phyloP scores from a whole-genome alignment of 92 coral and sea anemone species.

The Pocillopora grandis region DNA sequence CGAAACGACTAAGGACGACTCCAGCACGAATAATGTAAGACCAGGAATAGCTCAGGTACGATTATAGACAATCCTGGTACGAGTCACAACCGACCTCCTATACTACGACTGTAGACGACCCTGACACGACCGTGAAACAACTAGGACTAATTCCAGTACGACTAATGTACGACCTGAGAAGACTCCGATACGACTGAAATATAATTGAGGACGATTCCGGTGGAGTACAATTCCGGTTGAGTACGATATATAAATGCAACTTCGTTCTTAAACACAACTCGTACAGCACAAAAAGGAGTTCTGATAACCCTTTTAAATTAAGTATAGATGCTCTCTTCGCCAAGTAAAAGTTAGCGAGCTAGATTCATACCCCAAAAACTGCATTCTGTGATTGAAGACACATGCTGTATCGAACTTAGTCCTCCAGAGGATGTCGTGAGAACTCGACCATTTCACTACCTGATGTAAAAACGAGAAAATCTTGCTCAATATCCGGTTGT shows the following conservation, averaged over 20 bases:
- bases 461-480: neutral
- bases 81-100: neutral
- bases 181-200: neutral
- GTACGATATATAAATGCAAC: no score
- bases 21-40: neutral
- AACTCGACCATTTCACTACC: constrained; percentile 79
- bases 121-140: neutral
- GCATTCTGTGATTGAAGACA: no score
- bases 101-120: neutral
- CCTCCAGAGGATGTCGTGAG: constrained; percentile 76
- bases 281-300: no score
- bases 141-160: no score
- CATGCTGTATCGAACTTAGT: constrained; percentile 1
- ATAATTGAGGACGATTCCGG: neutral
- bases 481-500: constrained; percentile 18
- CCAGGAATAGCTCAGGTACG: neutral
- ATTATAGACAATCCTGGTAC: neutral
- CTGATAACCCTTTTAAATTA: no score
- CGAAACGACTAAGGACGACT: neutral
- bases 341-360: no score
- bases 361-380: no score
- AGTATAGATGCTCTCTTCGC: no score
- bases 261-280: no score
- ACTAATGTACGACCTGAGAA: neutral
- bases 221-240: neutral